A percentile compares a stretch with the other conserved stretches of the same genome.
phyloP scores from a whole-genome alignment of 2,113 vertebrate species.

The Opisthocomus hoazin region DNA sequence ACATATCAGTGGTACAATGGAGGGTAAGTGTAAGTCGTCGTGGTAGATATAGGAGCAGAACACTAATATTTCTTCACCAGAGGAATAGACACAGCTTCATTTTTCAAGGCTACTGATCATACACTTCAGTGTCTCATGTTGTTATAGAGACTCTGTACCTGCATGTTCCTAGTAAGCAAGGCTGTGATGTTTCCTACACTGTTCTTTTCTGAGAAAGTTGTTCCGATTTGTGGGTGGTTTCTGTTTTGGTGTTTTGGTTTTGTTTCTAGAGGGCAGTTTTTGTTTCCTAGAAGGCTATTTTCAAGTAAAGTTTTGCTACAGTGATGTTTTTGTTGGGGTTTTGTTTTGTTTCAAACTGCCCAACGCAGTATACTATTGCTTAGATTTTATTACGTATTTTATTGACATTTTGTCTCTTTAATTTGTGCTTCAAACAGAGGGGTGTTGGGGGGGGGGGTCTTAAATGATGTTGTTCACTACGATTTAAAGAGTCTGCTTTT shows the following conservation, averaged over 20 bases:
- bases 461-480: not conserved
- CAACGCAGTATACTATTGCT: not conserved
- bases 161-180: not conserved
- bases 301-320: not conserved
- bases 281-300: not conserved
- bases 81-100: not conserved
- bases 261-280: not conserved
- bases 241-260: not conserved
- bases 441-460: not conserved
- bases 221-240: not conserved
- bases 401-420: not conserved
- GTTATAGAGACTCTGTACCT: not conserved
- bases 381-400: not conserved
- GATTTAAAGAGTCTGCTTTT: not conserved
- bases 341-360: not conserved
- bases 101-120: not conserved
- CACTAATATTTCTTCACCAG: not conserved
- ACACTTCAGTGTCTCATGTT: not conserved
- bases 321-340: not conserved
- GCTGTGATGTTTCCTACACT: not conserved
- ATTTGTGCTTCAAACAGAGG: not conserved
- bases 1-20: not conserved
- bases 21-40: not conserved
- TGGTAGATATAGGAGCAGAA: not conserved
- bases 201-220: not conserved